Conservation (phyloP, 1,140 invertebrate species). For the Holcopasites calliopsidis region DNA sequence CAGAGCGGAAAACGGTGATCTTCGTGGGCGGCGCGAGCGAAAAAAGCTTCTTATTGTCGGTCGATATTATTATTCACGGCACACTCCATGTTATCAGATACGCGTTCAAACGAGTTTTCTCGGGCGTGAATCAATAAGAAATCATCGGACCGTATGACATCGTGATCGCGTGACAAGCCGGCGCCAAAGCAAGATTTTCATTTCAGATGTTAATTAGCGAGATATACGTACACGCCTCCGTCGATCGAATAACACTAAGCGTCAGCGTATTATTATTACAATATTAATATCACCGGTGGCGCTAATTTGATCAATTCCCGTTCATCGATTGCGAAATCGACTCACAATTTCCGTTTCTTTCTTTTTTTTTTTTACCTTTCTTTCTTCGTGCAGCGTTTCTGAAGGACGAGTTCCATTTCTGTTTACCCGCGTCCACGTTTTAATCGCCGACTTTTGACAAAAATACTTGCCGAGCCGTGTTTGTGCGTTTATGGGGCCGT, state of each 20-base stretch:
- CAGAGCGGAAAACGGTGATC: slow-evolving; percentile 27
- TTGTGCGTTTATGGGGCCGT: slow-evolving; percentile 8
- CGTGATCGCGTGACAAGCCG: slow-evolving; percentile 9
- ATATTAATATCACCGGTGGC: background rate
- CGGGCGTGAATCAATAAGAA: slow-evolving; percentile 44
- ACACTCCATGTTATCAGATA: slow-evolving; percentile 26
- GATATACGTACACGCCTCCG: background rate
- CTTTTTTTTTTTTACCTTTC: background rate
- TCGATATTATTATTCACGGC: slow-evolving; percentile 34
- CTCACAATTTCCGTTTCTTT: background rate
- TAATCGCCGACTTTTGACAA: background rate
- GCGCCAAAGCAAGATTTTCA: slow-evolving; percentile 33
- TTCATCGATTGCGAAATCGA: background rate
- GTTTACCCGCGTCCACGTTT: background rate
- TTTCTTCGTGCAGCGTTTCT: background rate
- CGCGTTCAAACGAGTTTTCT: slow-evolving; percentile 30
- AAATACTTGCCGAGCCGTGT: slow-evolving; percentile 20
- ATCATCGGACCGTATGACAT: slow-evolving; percentile 41
- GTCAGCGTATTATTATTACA: background rate
- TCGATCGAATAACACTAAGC: background rate
- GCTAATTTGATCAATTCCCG: background rate
- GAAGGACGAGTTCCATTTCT: background rate
- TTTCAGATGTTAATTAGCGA: slow-evolving; percentile 12
- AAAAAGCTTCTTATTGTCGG: slow-evolving; percentile 24
- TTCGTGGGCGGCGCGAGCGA: slow-evolving; percentile 26